Conservation (phyloP, 2,797 vertebrate genomes). For the Notolepis coatsorum region DNA sequence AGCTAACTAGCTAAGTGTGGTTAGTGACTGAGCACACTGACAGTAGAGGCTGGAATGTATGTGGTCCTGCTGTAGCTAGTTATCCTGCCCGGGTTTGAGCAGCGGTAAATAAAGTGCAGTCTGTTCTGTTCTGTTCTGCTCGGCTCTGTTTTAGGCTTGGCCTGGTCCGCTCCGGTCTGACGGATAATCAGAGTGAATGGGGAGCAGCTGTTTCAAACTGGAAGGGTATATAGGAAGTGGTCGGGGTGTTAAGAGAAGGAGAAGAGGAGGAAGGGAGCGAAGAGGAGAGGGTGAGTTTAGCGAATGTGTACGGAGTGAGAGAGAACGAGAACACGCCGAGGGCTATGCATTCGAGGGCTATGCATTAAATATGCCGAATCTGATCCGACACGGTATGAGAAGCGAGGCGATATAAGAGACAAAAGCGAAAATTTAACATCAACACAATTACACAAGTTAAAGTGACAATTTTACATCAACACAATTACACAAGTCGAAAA, state of each 20-base stretch:
- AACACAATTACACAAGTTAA: too few relatives aligned
- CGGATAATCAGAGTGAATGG: slow-evolving; percentile 71
- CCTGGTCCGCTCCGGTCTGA: slow-evolving; percentile 64
- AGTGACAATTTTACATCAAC: too few relatives aligned
- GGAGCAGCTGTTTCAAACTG: slow-evolving; percentile 69
- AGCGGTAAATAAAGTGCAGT: slow-evolving; percentile 62
- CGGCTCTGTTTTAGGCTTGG: slow-evolving; percentile 34
- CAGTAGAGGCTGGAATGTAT: slow-evolving; percentile 68
- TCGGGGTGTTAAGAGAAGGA: background rate
- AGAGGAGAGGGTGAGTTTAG: slow-evolving; percentile 44
- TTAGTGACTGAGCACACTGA: slow-evolving; percentile 48
- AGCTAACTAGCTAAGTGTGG: slow-evolving; percentile 34
- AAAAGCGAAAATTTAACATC: background rate
- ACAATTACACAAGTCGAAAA: too few relatives aligned
- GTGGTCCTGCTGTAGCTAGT: slow-evolving; percentile 73
- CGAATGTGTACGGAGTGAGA: slow-evolving; percentile 65
- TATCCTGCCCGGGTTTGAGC: slow-evolving; percentile 59
- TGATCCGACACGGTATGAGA: background rate
- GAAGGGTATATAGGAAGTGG: too few relatives aligned
- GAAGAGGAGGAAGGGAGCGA: slow-evolving; percentile 18
- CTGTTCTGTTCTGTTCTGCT: slow-evolving; percentile 50
- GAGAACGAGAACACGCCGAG: too few relatives aligned
- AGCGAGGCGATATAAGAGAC: background rate
- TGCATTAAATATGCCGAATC: background rate
- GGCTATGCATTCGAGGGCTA: background rate